Conservation (phyloP, 2,113 vertebrate genomes). For the Mionectes macconnelli region DNA sequence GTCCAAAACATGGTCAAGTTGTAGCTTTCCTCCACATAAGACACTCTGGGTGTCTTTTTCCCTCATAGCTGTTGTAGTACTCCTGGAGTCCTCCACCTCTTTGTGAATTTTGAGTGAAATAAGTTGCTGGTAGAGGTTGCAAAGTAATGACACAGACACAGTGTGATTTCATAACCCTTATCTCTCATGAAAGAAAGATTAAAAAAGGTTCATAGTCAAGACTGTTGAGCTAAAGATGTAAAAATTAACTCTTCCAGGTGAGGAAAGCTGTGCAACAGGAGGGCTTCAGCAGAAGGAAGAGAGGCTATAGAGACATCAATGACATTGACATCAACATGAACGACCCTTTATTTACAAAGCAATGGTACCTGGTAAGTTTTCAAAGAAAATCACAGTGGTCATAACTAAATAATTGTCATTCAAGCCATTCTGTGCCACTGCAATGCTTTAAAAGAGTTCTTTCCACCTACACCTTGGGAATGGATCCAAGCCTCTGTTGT, state of each 20-base stretch:
- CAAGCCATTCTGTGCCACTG: background rate
- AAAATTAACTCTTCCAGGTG: slow-evolving; percentile 78
- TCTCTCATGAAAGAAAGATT: background rate
- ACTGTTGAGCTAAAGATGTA: background rate
- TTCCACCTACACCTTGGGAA: background rate
- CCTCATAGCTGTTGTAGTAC: background rate
- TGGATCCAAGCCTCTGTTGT: background rate
- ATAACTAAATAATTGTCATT: background rate
- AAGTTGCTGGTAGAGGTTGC: background rate
- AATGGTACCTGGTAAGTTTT: slow-evolving; percentile 94
- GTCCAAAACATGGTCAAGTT: background rate
- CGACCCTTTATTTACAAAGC: slow-evolving; percentile 95
- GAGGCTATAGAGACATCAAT: slow-evolving; percentile 92
- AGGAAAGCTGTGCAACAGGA: slow-evolving; percentile 88
- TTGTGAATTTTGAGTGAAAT: background rate
- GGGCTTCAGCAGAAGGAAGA: slow-evolving; percentile 89
- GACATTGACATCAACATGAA: slow-evolving; percentile 93
- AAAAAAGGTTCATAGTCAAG: background rate
- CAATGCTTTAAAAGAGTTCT: background rate
- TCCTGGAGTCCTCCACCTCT: background rate
- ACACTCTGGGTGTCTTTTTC: background rate
- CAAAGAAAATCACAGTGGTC: background rate
- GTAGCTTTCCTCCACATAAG: background rate
- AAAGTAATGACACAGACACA: background rate
- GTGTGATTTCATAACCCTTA: background rate